Evolutionary conservation across 2,888 invertebrate species (phyloP).

Genomic region (Heliconius sara): DNA sequence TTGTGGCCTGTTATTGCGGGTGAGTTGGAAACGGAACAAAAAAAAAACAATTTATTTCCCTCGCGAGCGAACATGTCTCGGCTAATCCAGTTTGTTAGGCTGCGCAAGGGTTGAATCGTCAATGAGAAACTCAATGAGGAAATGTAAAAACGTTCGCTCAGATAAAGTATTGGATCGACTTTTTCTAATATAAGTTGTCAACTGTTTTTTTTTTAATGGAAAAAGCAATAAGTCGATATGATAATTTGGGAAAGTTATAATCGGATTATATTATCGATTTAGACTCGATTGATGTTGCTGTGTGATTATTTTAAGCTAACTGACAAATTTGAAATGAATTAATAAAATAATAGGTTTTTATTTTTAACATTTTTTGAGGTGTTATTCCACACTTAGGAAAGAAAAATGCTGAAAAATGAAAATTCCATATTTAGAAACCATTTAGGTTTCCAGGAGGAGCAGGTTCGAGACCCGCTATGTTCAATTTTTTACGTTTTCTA

Average conservation of each 20-base stretch:
- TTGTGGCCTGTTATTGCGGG: slow-evolving; percentile 73
- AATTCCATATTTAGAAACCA: too few relatives aligned
- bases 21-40: slow-evolving; percentile 67
- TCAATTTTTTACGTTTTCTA: too few relatives aligned
- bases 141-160: slow-evolving; percentile 75
- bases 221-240: slow-evolving; percentile 10
- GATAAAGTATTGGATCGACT: slow-evolving; percentile 74
- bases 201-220: slow-evolving; percentile 18
- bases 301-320: too few relatives aligned
- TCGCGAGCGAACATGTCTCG: slow-evolving; percentile 78
- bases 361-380: too few relatives aligned
- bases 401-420: too few relatives aligned
- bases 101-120: slow-evolving; percentile 82
- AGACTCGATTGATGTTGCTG: too few relatives aligned
- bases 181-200: slow-evolving; percentile 69
- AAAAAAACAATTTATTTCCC: slow-evolving; percentile 81
- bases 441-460: too few relatives aligned
- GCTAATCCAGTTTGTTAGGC: slow-evolving; percentile 82
- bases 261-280: neutral
- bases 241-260: neutral
- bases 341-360: neutral
- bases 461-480: too few relatives aligned
- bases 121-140: slow-evolving; percentile 76
- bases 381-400: too few relatives aligned
- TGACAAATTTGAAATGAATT: neutral